A percentile compares a stretch with the other conserved stretches of the same genome.
Conservation (phyloP, 2,113 vertebrate genomes). For the Morphnarchus princeps region DNA sequence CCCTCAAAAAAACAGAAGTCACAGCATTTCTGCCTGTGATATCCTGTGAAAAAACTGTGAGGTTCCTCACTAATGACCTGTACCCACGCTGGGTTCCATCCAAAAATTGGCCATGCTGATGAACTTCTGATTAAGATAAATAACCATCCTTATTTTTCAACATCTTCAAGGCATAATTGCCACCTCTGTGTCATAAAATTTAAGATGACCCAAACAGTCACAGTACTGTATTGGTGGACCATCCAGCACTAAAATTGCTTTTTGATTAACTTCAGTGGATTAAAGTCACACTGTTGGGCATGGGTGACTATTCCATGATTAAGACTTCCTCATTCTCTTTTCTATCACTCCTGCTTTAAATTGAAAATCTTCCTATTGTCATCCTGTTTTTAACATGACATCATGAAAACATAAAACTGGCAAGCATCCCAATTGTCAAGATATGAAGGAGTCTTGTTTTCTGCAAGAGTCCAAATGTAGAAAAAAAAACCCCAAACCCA, state of each 20-base stretch:
- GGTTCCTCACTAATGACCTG: not conserved
- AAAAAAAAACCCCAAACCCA: not conserved
- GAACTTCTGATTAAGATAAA: not conserved
- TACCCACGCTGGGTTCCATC: accelerated
- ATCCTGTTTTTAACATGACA: not conserved
- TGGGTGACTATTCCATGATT: not conserved
- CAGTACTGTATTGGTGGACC: not conserved
- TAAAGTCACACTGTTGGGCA: not conserved
- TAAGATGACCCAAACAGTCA: not conserved
- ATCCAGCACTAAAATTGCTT: not conserved
- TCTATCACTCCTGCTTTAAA: not conserved
- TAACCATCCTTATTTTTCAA: not conserved
- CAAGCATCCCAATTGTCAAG: not conserved
- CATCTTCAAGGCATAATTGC: not conserved
- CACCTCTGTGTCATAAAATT: not conserved
- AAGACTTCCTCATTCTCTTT: not conserved
- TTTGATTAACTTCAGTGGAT: not conserved
- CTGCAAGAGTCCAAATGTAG: not conserved
- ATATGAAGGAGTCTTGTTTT: not conserved
- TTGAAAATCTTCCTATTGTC: not conserved
- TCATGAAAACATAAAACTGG: not conserved
- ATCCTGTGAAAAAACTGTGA: not conserved
- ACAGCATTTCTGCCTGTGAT: not conserved
- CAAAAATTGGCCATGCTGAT: not conserved
- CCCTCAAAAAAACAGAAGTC: not conserved